phyloP scores from a whole-genome alignment of 2,113 vertebrate genomes.

The Hyperoodon ampullatus region DNA sequence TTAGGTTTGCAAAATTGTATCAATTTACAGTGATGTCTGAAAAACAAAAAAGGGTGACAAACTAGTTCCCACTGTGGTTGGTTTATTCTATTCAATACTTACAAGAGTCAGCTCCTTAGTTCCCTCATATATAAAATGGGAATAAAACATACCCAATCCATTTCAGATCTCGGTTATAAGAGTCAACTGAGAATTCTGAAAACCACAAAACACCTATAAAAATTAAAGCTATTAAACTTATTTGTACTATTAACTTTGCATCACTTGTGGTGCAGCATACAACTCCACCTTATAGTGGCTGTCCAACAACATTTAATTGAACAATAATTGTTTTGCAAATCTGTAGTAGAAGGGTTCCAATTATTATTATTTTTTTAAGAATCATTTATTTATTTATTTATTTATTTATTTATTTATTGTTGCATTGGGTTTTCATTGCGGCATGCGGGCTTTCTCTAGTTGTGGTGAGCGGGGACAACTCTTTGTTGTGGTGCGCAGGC shows the following conservation, averaged over 20 bases:
- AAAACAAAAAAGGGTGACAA: not conserved
- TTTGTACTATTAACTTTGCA: not conserved
- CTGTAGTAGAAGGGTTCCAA: not conserved
- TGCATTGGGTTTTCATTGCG: too few relatives aligned
- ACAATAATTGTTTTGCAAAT: not conserved
- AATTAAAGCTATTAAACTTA: constrained; percentile 5
- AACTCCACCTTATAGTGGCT: not conserved
- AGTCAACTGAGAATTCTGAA: not conserved
- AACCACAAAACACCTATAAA: not conserved
- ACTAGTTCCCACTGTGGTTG: not conserved
- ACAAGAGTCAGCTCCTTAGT: not conserved
- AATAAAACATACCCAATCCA: not conserved
- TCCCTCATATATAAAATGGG: not conserved
- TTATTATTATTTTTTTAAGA: not conserved
- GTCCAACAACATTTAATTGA: not conserved
- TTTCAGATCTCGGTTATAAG: not conserved
- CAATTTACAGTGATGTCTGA: not conserved
- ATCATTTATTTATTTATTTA: too few relatives aligned
- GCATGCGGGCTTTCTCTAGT: too few relatives aligned
- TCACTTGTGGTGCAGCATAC: not conserved
- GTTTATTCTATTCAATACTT: not conserved
- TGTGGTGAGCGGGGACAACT: too few relatives aligned
- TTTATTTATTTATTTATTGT: too few relatives aligned
- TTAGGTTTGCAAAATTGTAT: not conserved
- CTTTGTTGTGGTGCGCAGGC: too few relatives aligned